Conservation (phyloP, 2,113 vertebrate genomes). For the Cygnus buccinator region DNA sequence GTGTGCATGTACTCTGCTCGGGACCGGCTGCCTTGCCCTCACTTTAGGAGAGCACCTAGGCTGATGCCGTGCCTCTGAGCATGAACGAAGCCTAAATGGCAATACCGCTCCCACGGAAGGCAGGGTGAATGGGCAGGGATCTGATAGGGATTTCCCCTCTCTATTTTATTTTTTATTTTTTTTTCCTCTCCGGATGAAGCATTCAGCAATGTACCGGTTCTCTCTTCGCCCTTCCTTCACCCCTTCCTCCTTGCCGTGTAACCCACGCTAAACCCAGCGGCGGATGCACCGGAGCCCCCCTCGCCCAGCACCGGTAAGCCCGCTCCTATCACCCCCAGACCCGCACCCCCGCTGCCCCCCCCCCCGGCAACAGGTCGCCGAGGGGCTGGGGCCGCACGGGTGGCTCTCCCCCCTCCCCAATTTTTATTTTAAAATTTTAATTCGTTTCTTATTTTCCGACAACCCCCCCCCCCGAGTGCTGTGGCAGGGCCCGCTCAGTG, state of each 20-base stretch:
- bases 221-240: background rate
- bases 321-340: background rate
- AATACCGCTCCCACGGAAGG: background rate
- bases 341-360: background rate
- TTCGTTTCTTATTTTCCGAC: too few species aligned
- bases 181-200: background rate
- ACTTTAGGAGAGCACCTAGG: background rate
- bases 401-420: too few species aligned
- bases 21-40: background rate
- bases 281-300: too few species aligned
- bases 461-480: too few species aligned
- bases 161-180: background rate
- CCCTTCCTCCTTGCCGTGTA: background rate
- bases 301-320: too few species aligned
- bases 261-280: background rate
- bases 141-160: background rate
- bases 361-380: background rate
- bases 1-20: background rate
- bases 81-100: background rate
- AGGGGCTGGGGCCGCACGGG: background rate
- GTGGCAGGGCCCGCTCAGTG: background rate
- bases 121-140: background rate
- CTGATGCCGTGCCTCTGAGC: background rate
- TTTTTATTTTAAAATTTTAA: too few species aligned
- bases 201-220: background rate